Evolutionary conservation across 2,113 vertebrate genomes (phyloP), one percentile per base, ranked within the genome.

Genomic region (Scatophagus argus): DNA sequence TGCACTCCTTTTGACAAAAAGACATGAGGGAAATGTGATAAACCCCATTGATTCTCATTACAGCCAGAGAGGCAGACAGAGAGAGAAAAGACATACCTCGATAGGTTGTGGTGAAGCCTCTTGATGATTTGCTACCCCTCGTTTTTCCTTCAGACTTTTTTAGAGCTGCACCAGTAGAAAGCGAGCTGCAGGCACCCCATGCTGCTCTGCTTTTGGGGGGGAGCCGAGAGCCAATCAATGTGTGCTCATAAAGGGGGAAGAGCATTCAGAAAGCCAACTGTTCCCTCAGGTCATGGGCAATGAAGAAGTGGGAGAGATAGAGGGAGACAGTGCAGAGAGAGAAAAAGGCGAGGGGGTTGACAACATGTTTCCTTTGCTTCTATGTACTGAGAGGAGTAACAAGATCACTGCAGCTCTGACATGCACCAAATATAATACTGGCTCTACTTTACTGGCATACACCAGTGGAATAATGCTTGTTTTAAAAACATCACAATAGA

Each of bases 241-340:
- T 88, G 91, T 88, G 87, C 83, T 92, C 90, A 93, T 88, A 93
- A 91, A 93, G 81, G 82, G 76, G 85, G 88, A 81, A 83, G 89
- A 87, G 90, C 88, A 77, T 92, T 93, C 89, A 90, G 87, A 93
- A 90, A 93, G 90, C 88, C 91, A 93, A 93, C 92, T 88, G 90
- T 92, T 94, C 90, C 93, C 93, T 61, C 63, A 90, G 93, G 93
- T 91, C 90, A 89, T 25, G 52, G 83, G 87, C 82, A 76, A 87
- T 64, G 83, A 91, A 83, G 88, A 85, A 76, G 82, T 62, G 81
- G 81, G 71, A 86, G 78, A 85, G 87, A 85, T 74, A 87, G 84
- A 66, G 85, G 69, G 85, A 80, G 83, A 84, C 81, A 81, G 77
- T 29, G 63, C 79, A 65, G 65, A 62, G 79, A 78, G 77, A 69